Conservation (phyloP, 2,113 vertebrate species). For the Donacobius atricapilla region DNA sequence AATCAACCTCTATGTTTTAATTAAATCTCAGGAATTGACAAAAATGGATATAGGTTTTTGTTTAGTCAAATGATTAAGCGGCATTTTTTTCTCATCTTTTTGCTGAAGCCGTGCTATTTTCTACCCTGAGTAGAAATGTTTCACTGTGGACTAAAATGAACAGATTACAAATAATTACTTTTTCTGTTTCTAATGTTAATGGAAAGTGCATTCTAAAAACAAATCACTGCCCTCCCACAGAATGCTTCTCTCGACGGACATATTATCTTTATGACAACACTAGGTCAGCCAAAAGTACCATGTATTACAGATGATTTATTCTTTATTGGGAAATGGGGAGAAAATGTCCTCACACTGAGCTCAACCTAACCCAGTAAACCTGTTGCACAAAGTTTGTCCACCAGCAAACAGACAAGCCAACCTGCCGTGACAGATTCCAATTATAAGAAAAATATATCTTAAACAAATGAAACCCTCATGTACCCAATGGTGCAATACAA, state of each 20-base stretch:
- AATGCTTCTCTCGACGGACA: background rate
- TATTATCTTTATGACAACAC: conserved; percentile 7
- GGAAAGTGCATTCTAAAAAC: conserved; percentile 15
- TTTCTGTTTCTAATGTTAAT: conserved; percentile 20
- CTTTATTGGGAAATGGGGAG: background rate
- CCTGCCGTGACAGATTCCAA: conserved; percentile 37
- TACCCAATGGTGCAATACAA: conserved; percentile 17
- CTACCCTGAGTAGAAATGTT: background rate
- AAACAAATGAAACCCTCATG: conserved; percentile 61
- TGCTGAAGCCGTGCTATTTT: conserved; percentile 5
- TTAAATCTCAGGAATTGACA: conserved; percentile 66
- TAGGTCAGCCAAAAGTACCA: background rate
- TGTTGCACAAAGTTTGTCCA: conserved; percentile 43
- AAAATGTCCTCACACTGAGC: background rate
- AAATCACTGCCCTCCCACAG: conserved; percentile 1
- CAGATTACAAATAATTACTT: conserved; percentile 43
- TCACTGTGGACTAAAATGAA: background rate
- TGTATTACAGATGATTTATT: conserved; percentile 17
- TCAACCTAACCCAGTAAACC: background rate
- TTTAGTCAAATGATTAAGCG: conserved; percentile 17
- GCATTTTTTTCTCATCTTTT: conserved; percentile 5
- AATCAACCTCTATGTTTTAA: conserved; percentile 70
- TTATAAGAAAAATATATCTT: conserved; percentile 62
- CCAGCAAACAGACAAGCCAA: conserved; percentile 21
- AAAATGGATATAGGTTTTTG: conserved; percentile 53